phyloP scores from a whole-genome alignment of 2,113 vertebrate genomes.

The Cricetomys ansorgei region DNA sequence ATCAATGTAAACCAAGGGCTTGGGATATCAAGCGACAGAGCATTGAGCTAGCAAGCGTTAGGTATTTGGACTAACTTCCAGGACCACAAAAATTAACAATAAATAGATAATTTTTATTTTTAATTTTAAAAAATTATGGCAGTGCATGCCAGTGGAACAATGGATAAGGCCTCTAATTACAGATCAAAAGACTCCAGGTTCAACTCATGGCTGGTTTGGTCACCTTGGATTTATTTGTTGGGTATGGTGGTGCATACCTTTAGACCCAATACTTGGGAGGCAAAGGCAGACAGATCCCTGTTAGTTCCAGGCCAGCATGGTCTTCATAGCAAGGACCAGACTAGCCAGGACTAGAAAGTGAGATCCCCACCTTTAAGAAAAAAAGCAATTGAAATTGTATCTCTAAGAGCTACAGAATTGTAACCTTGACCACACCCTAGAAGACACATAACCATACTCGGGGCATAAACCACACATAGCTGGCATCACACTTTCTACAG shows the following conservation, averaged over 20 bases:
- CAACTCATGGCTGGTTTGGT: not conserved
- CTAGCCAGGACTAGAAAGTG: not conserved
- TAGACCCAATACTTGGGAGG: not conserved
- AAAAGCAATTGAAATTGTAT: not conserved
- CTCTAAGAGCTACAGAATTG: not conserved
- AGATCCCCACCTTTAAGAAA: not conserved
- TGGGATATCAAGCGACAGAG: not conserved
- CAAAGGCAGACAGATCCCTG: not conserved
- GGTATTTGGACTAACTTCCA: not conserved
- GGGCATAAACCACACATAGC: slow-evolving; percentile 39
- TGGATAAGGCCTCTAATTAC: not conserved
- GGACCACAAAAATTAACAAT: not conserved
- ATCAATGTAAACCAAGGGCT: not conserved
- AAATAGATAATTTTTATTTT: not conserved
- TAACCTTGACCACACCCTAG: not conserved
- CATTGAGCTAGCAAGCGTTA: not conserved
- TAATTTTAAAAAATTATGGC: not conserved
- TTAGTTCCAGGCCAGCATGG: not conserved
- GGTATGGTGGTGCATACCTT: not conserved
- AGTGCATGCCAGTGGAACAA: not conserved
- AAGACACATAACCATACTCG: not conserved
- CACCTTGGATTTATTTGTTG: not conserved
- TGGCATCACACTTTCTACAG: slow-evolving; percentile 52
- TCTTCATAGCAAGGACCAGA: not conserved
- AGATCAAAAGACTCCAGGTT: not conserved